Percentiles rank a stretch among this genome's conserved stretches.
These are phyloP conservation scores for Mimas tiliae DNA, from an alignment of 2,888 invertebrate genomes.

Conservation along the genomic window DNA sequence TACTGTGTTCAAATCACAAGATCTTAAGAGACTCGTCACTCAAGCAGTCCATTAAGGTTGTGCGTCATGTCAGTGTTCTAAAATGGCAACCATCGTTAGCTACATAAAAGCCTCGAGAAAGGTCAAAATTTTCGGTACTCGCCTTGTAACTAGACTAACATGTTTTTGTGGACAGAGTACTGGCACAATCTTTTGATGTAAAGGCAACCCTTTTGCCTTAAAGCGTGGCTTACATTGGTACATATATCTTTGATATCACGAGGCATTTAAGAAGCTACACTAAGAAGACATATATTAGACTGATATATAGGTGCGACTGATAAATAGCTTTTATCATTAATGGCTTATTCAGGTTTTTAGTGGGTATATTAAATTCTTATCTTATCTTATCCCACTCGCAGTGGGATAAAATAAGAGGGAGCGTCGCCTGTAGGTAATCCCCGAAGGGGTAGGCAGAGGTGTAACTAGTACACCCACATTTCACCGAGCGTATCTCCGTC, in stretches of 20 bases:
- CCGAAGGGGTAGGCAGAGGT: too few relatives aligned
- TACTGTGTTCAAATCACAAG: slow-evolving; percentile 1
- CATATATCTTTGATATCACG: not conserved
- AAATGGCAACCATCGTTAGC: slow-evolving; percentile 12
- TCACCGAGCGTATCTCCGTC: too few relatives aligned
- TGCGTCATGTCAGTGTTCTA: not conserved
- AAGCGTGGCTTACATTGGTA: slow-evolving; percentile 1
- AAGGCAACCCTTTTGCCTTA: not conserved
- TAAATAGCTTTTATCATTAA: too few relatives aligned
- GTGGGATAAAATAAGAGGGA: too few relatives aligned
- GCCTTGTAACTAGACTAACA: slow-evolving; percentile 16
- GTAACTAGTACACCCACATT: too few relatives aligned
- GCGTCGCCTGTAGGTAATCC: too few relatives aligned
- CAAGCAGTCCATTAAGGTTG: not conserved
- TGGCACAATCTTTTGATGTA: slow-evolving; percentile 7
- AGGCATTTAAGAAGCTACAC: not conserved
- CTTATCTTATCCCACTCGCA: too few relatives aligned
- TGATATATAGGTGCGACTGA: not conserved
- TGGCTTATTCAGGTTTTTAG: too few relatives aligned
- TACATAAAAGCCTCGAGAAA: slow-evolving; percentile 14
- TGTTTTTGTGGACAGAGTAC: slow-evolving; percentile 4
- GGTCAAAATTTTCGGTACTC: slow-evolving; percentile 11
- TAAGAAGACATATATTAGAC: not conserved
- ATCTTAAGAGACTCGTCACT: not conserved
- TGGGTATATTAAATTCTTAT: too few relatives aligned